Evolutionary conservation across 2,113 vertebrate genomes (phyloP).

Genomic region (Rhinopomastus cyanomelas): DNA sequence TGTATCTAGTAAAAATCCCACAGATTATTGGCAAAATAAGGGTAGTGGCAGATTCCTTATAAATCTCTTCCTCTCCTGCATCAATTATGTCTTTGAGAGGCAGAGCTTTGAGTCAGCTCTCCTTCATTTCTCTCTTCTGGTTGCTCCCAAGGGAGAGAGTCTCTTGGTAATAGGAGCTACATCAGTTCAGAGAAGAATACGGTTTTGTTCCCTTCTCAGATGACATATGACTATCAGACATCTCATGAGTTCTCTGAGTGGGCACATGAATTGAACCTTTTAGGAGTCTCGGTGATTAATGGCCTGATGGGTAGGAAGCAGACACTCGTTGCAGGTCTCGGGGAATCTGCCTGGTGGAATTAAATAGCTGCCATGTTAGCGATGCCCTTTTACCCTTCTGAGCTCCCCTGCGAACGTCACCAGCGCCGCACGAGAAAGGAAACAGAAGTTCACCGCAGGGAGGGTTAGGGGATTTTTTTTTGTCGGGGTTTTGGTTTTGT

Average conservation of each 20-base stretch:
- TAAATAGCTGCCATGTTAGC: neutral
- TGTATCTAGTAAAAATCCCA: neutral
- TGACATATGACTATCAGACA: conserved; percentile 61
- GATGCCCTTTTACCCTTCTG: conserved; percentile 4
- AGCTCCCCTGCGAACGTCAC: neutral
- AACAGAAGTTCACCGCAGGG: conserved; percentile 13
- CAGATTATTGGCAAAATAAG: neutral
- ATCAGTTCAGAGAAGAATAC: conserved; percentile 47
- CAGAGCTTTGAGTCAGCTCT: conserved; percentile 44
- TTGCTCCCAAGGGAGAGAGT: conserved; percentile 14
- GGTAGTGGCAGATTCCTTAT: neutral
- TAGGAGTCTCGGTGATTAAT: conserved; percentile 56
- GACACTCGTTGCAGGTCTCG: neutral
- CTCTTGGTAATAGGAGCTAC: conserved; percentile 56
- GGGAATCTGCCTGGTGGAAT: conserved; percentile 38
- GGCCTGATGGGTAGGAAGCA: conserved; percentile 48
- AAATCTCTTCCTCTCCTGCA: neutral
- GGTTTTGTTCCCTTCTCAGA: conserved; percentile 46
- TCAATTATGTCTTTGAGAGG: neutral
- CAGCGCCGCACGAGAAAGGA: neutral
- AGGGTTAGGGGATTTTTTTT: conserved; percentile 45
- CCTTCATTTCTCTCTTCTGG: conserved; percentile 28
- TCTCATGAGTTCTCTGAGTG: conserved; percentile 52
- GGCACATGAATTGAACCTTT: conserved; percentile 62
- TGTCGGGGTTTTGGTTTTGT: neutral